phyloP scores from a whole-genome alignment of 2,888 invertebrate genomes.

The Helicoverpa assulta region DNA sequence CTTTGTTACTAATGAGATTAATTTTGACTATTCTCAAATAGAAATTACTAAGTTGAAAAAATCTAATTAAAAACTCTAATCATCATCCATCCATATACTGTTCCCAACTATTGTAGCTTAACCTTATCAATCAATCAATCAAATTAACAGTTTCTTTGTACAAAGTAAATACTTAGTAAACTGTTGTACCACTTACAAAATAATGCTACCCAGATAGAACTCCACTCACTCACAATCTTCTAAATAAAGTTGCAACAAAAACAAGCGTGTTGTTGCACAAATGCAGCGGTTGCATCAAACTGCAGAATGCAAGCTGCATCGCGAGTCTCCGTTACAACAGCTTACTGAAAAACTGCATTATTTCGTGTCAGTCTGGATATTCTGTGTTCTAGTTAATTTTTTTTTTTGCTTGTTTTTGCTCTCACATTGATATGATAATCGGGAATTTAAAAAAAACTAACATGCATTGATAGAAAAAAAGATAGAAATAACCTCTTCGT shows the following conservation, averaged over 20 bases:
- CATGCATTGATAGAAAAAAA: too few relatives aligned
- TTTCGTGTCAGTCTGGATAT: conserved; percentile 37
- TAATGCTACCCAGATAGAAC: neutral
- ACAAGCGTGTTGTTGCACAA: neutral
- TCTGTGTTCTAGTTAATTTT: neutral
- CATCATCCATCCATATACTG: too few relatives aligned
- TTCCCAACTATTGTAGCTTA: too few relatives aligned
- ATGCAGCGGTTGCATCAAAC: conserved; percentile 1
- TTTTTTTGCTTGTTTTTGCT: too few relatives aligned
- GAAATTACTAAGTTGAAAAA: too few relatives aligned
- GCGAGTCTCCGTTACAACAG: conserved; percentile 18
- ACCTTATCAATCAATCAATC: too few relatives aligned
- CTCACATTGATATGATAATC: neutral
- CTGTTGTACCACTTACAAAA: neutral
- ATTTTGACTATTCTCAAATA: too few relatives aligned
- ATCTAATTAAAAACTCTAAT: too few relatives aligned
- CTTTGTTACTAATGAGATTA: too few relatives aligned
- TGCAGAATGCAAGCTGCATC: conserved; percentile 5
- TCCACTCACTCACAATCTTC: neutral
- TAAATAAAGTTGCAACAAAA: conserved; percentile 3
- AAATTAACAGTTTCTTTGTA: neutral
- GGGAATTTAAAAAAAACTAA: too few relatives aligned
- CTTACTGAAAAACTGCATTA: conserved; percentile 49
- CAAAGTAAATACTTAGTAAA: too few relatives aligned
- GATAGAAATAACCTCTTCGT: too few relatives aligned